Evolutionary conservation across 2,888 invertebrate species (phyloP).

Genomic region (Mythimna lalbum): DNA sequence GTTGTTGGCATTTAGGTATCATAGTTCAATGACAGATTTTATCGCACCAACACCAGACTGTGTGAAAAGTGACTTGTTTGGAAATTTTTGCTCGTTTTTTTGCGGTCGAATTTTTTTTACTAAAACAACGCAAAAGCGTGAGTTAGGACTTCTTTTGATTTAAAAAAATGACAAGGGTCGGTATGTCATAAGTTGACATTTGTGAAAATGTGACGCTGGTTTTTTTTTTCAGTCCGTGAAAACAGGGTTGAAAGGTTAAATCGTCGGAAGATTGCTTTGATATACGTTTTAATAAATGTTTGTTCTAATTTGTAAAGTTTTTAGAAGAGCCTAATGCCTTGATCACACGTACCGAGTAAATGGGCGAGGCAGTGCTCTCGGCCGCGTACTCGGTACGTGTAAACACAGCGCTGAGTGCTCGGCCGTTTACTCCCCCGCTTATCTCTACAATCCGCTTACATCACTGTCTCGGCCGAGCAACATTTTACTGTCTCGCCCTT

Average conservation of each 20-base stretch:
- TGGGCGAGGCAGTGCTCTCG: no score
- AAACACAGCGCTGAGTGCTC: no score
- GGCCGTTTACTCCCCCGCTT: no score
- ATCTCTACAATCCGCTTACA: no score
- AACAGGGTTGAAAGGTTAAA: slow-evolving; percentile 12
- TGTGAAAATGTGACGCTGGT: slow-evolving; percentile 13
- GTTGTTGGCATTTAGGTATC: no score
- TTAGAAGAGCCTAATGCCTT: not conserved
- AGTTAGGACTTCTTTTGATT: slow-evolving; percentile 34
- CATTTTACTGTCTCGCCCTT: no score
- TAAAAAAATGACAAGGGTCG: slow-evolving; percentile 46
- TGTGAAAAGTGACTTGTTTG: no score
- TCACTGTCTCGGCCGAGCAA: no score
- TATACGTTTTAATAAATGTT: slow-evolving; percentile 15
- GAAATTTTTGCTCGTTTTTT: not conserved
- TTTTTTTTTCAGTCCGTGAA: slow-evolving; percentile 11
- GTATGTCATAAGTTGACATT: slow-evolving; percentile 19
- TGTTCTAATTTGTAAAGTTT: slow-evolving; percentile 26
- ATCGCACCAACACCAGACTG: no score
- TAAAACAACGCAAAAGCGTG: slow-evolving; percentile 31
- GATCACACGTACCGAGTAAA: no score
- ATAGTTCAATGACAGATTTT: no score
- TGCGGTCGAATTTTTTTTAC: not conserved
- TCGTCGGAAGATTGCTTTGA: slow-evolving; percentile 5
- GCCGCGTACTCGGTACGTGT: no score